Conservation (phyloP, 1,140 invertebrate species). For the Drosophila aff. region DNA sequence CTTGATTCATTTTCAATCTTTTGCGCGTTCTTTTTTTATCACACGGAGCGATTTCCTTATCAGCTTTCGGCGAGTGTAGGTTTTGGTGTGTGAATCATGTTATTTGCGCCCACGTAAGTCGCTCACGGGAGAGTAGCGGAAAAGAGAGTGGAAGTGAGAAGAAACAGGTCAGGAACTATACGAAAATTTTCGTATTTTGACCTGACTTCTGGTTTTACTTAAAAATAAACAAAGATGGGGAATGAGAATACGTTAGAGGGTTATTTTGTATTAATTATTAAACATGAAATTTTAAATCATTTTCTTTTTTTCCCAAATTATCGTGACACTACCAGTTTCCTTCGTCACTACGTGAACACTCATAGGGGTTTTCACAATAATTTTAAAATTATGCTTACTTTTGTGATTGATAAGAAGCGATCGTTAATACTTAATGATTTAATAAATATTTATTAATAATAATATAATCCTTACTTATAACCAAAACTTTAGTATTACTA, state of each 20-base stretch:
- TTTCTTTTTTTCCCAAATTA: not conserved
- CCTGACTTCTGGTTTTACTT: constrained; percentile 14
- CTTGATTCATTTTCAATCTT: constrained; percentile 36
- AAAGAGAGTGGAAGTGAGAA: constrained; percentile 1
- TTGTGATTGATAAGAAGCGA: not conserved
- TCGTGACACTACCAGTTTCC: not conserved
- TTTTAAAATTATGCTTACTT: not conserved
- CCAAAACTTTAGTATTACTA: not conserved
- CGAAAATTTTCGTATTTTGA: constrained; percentile 1
- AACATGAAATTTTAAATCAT: no score
- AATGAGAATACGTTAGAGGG: not conserved
- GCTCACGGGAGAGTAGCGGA: constrained; percentile 8
- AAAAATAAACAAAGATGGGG: constrained; percentile 5
- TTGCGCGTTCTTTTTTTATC: constrained; percentile 32
- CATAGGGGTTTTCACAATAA: not conserved
- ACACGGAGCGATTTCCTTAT: constrained; percentile 34
- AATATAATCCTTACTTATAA: not conserved
- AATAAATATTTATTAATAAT: not conserved
- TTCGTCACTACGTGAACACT: not conserved
- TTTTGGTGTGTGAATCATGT: constrained; percentile 49
- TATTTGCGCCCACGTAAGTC: constrained; percentile 15
- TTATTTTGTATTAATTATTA: no score
- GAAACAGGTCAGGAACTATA: constrained; percentile 41
- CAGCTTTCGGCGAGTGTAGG: constrained; percentile 12
- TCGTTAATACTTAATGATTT: no score